phyloP scores from a whole-genome alignment of 1,140 invertebrate species.

The Goniozus legneri region DNA sequence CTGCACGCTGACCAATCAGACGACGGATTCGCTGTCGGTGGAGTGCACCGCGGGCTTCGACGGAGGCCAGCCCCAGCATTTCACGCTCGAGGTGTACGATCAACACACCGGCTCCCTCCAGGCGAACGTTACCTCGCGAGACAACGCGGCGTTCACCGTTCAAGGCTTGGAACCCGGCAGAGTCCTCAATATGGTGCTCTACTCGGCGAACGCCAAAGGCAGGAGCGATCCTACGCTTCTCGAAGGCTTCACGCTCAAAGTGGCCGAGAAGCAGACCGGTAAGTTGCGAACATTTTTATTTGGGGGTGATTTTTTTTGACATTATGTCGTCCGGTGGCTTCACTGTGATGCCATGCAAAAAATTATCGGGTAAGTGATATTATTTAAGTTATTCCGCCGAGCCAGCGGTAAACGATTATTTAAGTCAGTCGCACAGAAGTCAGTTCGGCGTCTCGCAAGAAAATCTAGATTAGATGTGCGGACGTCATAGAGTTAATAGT shows the following conservation, averaged over 20 bases:
- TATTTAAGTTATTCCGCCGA: too few relatives aligned
- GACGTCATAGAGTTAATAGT: too few relatives aligned
- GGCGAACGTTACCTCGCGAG: constrained; percentile 65
- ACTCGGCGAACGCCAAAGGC: constrained; percentile 82
- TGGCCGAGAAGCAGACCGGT: constrained; percentile 79
- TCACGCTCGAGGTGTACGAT: constrained; percentile 72
- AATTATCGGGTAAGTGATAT: too few relatives aligned
- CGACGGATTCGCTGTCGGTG: constrained; percentile 72
- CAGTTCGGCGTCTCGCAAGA: too few relatives aligned
- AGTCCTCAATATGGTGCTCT: constrained; percentile 68
- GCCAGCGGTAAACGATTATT: too few relatives aligned
- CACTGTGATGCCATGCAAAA: too few relatives aligned
- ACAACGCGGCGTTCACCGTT: constrained; percentile 66
- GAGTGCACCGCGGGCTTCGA: constrained; percentile 77
- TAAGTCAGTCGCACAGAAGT: too few relatives aligned
- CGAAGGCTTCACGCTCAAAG: constrained; percentile 77
- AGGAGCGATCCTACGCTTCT: constrained; percentile 75
- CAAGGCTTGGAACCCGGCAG: constrained; percentile 67
- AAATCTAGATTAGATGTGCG: too few relatives aligned
- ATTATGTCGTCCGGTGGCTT: constrained; percentile 6
- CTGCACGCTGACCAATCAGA: constrained; percentile 76
- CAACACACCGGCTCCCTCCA: constrained; percentile 61
- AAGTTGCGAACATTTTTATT: too few relatives aligned
- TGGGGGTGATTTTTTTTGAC: too few relatives aligned
- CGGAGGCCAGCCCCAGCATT: constrained; percentile 70